phyloP scores from a whole-genome alignment of 2,797 vertebrate genomes.

The Trachurus trachurus region DNA sequence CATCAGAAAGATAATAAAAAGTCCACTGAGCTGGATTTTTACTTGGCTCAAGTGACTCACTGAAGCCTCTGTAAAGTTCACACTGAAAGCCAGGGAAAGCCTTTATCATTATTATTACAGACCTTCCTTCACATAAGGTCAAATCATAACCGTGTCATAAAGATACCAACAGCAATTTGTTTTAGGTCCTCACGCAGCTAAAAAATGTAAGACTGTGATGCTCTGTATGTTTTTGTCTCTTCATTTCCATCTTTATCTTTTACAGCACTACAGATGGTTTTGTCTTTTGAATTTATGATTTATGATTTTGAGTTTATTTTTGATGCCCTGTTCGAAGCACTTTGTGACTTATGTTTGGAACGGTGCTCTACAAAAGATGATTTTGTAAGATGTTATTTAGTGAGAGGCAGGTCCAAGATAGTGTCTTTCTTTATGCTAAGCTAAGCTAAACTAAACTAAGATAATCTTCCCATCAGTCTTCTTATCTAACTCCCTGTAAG shows the following conservation, averaged over 20 bases:
- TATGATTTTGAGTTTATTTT: background rate
- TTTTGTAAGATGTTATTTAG: background rate
- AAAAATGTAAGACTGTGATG: background rate
- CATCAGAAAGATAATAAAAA: background rate
- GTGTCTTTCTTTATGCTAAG: background rate
- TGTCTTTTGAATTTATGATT: background rate
- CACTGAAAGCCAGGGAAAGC: background rate
- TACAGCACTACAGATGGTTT: background rate
- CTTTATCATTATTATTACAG: background rate
- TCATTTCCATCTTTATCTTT: background rate
- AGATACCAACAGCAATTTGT: background rate
- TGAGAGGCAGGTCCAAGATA: background rate
- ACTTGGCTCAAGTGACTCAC: background rate
- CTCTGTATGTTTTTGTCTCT: background rate
- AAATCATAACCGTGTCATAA: too few relatives aligned
- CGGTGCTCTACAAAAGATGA: background rate
- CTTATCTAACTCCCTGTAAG: background rate
- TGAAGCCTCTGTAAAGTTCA: background rate
- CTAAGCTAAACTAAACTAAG: slow-evolving; percentile 16
- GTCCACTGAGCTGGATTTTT: background rate
- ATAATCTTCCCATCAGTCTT: background rate
- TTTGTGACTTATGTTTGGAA: background rate
- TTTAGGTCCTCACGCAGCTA: background rate
- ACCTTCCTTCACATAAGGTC: background rate
- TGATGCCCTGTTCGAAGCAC: background rate